Evolutionary conservation across 2,113 vertebrate genomes (phyloP), one percentile per base, ranked within the genome.

Genomic region (rat (Rattus norvegicus)): DNA sequence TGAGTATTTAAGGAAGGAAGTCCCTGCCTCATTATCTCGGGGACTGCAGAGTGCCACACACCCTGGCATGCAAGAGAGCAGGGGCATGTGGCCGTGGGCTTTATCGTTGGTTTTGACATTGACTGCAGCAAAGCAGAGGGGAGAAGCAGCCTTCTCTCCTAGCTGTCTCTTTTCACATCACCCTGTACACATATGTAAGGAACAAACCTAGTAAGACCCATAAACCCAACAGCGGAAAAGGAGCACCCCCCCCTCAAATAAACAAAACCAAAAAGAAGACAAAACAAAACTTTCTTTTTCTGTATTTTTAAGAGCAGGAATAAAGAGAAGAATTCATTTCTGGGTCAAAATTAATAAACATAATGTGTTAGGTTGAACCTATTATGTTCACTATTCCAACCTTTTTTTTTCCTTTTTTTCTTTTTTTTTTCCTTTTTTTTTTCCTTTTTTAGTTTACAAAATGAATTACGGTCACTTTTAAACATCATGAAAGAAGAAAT

Each of bases 381-480:
- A 99, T 98, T 98, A 98, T 97, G 98, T 98, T 98, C 98, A 97
- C 99, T 99, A 99, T 98, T 98, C 98, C 99, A 98, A 99, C 98
- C 97, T 96, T 98, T 98, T 97, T 98, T 98, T 98, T 98, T 98
- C 33, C 2, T 6, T 30, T 96, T 98, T 97, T 97, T 98, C 98
- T 98, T 98, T 98, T 98, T 52, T 97, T 98, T 97, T 98, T 98
- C 7, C 9, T 65, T 98, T 43, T 97, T 98, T 98, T 98, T 98
- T 98, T 98, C 96, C 98, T 98, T 98, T 98, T 98, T 98, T 72
- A 98, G 98, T 98, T 99, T 99, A 99, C 99, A 99, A 99, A 99
- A 99, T 98, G 98, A 98, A 98, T 99, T 98, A 98, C 98, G 19
- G 98, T 98, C 98, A 99, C 98, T 98, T 98, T 98, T 98, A 98